A percentile compares a stretch with the other conserved stretches of the same genome.
phyloP scores from a whole-genome alignment of 2,113 vertebrate species.

The Fregetta grallaria region DNA sequence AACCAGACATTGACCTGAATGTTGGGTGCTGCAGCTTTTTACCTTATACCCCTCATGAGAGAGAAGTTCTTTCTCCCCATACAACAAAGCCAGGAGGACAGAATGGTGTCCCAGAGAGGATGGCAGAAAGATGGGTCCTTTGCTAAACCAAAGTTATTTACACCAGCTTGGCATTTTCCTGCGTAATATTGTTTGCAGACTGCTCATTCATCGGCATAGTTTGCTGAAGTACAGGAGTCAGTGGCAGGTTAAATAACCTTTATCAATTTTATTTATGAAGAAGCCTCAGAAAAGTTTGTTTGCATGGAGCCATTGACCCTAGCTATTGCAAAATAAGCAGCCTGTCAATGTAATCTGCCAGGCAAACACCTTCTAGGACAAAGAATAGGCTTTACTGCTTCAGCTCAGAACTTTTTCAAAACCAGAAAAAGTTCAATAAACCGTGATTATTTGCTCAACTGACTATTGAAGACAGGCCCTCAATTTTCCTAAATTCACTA shows the following conservation, averaged over 20 bases:
- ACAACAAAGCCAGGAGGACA: not conserved
- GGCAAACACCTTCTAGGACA: not conserved
- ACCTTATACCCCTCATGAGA: not conserved
- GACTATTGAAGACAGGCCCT: not conserved
- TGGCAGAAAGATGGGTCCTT: not conserved
- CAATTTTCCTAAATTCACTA: not conserved
- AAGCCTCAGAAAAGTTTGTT: not conserved
- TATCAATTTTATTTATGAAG: not conserved
- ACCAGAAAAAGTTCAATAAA: not conserved
- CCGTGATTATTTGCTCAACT: not conserved
- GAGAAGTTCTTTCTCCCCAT: not conserved
- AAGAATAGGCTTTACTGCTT: not conserved
- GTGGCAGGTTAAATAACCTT: not conserved
- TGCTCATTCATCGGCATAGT: not conserved
- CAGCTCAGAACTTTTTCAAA: not conserved
- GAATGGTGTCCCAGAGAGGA: not conserved
- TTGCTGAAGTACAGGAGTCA: not conserved
- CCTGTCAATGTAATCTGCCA: not conserved
- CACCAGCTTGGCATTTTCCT: not conserved
- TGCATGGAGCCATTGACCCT: not conserved
- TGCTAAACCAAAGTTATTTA: not conserved
- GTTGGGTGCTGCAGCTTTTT: not conserved
- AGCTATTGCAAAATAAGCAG: not conserved
- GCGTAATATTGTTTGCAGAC: not conserved
- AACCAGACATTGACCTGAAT: not conserved